These are phyloP conservation scores for Eutolmus rufibarbis DNA, from an alignment of 2,888 invertebrate species.

Conservation along the genomic window DNA sequence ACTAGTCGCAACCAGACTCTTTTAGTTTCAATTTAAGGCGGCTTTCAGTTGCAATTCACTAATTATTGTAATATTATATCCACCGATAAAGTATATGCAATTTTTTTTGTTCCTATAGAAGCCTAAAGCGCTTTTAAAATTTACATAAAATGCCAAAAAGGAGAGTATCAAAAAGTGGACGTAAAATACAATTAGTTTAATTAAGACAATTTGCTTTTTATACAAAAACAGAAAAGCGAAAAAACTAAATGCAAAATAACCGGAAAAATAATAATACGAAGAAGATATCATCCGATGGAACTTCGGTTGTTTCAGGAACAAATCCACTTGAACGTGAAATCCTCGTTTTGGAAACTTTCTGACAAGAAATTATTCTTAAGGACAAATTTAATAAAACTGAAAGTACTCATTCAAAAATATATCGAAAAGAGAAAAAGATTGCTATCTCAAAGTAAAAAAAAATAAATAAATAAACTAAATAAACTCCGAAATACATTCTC, in stretches of 20 bases:
- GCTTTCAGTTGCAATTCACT: too few relatives aligned
- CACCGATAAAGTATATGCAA: background rate
- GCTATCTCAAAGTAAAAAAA: slow-evolving; percentile 1
- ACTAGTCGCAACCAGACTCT: too few relatives aligned
- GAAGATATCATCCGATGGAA: slow-evolving; percentile 47
- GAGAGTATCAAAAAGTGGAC: slow-evolving; percentile 9
- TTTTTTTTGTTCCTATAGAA: background rate
- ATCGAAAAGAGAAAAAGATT: background rate
- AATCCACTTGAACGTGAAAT: slow-evolving; percentile 43
- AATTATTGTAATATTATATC: too few relatives aligned
- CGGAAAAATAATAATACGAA: slow-evolving; percentile 10
- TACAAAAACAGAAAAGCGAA: background rate
- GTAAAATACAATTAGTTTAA: background rate
- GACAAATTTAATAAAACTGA: slow-evolving; percentile 20
- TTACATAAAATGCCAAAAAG: slow-evolving; percentile 16
- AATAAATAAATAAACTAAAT: background rate
- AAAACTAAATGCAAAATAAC: slow-evolving; percentile 12
- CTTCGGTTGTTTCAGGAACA: slow-evolving; percentile 63
- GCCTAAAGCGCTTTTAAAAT: slow-evolving; percentile 22
- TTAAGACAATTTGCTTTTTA: background rate
- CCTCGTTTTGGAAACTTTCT: slow-evolving; percentile 13
- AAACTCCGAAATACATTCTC: background rate
- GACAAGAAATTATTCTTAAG: slow-evolving; percentile 15
- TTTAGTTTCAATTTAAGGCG: too few relatives aligned
- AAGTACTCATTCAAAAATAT: slow-evolving; percentile 23